Conservation (phyloP, 2,797 vertebrate species). For the Pitangus sulphuratus region DNA sequence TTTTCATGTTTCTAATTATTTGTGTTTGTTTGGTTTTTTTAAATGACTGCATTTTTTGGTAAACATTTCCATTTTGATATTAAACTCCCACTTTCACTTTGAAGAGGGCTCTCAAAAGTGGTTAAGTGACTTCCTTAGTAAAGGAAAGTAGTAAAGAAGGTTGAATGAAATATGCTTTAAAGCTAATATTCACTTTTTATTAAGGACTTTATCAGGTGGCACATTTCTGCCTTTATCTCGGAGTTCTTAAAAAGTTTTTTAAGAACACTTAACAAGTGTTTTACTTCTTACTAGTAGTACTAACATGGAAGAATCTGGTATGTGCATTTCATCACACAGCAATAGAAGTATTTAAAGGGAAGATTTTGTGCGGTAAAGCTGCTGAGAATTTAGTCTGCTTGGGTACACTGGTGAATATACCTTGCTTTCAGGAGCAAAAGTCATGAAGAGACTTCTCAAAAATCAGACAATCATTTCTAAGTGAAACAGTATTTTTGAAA, state of each 20-base stretch:
- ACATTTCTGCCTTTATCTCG: background rate
- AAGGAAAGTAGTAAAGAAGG: background rate
- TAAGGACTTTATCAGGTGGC: background rate
- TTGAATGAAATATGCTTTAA: background rate
- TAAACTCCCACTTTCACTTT: background rate
- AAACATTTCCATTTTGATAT: background rate
- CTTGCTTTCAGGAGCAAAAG: background rate
- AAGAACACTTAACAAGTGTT: too few species aligned
- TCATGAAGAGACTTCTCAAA: background rate
- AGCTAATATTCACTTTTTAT: background rate
- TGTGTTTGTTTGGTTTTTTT: background rate
- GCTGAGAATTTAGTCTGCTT: background rate
- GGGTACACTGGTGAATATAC: background rate
- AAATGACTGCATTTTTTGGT: background rate
- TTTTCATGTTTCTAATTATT: background rate
- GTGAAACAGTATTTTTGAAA: background rate
- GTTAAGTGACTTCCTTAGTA: background rate
- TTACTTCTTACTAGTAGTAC: background rate
- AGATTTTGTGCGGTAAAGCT: background rate
- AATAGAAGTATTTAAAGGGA: background rate
- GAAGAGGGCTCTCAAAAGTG: background rate
- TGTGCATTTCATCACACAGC: background rate
- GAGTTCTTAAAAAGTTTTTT: background rate
- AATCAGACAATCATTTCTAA: background rate
- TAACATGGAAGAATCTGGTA: background rate